phyloP scores from a whole-genome alignment of 92 coral and sea anemone genomes.

The Zoanthus gigantus region DNA sequence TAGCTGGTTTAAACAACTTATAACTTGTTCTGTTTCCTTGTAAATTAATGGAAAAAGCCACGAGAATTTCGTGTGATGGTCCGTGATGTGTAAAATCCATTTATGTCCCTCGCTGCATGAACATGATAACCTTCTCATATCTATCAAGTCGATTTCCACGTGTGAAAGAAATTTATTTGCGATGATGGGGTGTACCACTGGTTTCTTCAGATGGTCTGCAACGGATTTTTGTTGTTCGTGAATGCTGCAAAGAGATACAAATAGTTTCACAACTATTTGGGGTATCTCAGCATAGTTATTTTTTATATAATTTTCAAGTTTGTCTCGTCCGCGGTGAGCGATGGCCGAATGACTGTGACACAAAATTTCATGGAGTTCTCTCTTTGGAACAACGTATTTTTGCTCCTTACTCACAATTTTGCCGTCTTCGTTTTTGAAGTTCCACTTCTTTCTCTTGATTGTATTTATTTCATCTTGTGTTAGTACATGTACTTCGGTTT shows the following conservation, averaged over 20 bases:
- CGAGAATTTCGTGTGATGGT: slow-evolving; percentile 33
- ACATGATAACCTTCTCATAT: slow-evolving; percentile 33
- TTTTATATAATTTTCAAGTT: background rate
- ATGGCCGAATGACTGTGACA: background rate
- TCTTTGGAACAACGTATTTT: background rate
- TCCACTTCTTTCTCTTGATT: background rate
- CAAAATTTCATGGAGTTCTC: background rate
- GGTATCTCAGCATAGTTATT: background rate
- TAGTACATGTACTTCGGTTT: background rate
- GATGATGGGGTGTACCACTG: background rate
- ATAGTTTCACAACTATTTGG: background rate
- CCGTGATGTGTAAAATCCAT: slow-evolving; percentile 41
- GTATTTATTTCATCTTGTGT: background rate
- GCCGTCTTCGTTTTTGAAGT: background rate
- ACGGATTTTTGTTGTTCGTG: slow-evolving; percentile 2
- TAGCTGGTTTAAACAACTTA: background rate
- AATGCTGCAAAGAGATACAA: background rate
- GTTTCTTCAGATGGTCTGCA: background rate
- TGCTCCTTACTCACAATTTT: background rate
- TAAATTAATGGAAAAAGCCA: slow-evolving; percentile 30
- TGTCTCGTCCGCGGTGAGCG: background rate
- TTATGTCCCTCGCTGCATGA: background rate
- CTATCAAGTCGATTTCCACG: slow-evolving; percentile 13
- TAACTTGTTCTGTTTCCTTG: slow-evolving; percentile 30
- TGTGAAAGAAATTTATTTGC: background rate